Percentiles rank a stretch among this genome's conserved stretches.
Conservation (phyloP, 1,140 invertebrate genomes). For the Procambarus virginalis region DNA sequence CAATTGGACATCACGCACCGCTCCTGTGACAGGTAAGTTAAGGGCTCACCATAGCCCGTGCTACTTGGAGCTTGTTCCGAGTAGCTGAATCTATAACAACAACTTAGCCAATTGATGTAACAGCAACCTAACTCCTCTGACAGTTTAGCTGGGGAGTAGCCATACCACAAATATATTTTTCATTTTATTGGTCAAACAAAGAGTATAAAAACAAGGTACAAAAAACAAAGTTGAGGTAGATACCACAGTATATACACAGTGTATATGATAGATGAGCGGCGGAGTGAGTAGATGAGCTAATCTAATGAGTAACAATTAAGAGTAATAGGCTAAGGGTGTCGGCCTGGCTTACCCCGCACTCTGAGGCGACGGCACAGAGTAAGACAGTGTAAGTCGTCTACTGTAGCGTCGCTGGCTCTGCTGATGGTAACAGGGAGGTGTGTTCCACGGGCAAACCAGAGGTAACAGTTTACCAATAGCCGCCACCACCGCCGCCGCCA, state of each 20-base stretch:
- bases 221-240: conserved; percentile 1
- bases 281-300: not conserved
- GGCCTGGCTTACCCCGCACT: not conserved
- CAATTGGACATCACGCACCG: too few species aligned
- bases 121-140: too few species aligned
- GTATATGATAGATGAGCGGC: not conserved
- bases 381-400: not conserved
- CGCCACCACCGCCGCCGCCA: not conserved
- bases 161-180: not conserved
- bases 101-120: too few species aligned
- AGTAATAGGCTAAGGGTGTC: not conserved
- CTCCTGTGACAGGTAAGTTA: too few species aligned
- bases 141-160: not conserved
- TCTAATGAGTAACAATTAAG: not conserved
- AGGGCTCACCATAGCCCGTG: too few species aligned
- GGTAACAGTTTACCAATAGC: too few species aligned
- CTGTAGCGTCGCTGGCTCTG: too few species aligned
- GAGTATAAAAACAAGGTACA: conserved; percentile 7
- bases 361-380: not conserved
- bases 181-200: conserved; percentile 1
- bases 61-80: too few species aligned
- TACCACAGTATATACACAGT: not conserved
- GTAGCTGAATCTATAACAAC: too few species aligned
- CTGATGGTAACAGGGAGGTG: not conserved
- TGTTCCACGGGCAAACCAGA: too few species aligned